phyloP scores from a whole-genome alignment of 2,888 invertebrate species.

The Drosophila infuscata region DNA sequence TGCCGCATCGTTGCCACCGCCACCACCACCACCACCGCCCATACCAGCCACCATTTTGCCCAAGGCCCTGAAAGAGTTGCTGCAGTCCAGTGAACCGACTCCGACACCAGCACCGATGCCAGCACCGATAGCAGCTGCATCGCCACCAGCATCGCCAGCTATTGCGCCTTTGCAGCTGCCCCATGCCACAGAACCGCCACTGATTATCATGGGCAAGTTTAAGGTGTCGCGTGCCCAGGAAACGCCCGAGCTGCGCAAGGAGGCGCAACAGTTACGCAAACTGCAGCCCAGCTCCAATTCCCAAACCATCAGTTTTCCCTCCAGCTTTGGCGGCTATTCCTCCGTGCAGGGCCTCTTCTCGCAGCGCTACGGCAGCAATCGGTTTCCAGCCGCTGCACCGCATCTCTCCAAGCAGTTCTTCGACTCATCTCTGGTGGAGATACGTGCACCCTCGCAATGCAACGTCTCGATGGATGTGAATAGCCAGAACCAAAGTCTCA shows the following conservation, averaged over 20 bases:
- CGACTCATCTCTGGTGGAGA: constrained; percentile 92
- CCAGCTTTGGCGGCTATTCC: constrained; percentile 87
- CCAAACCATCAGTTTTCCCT: constrained; percentile 90
- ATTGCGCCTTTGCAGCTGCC: constrained; percentile 29
- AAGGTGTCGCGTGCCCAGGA: constrained; percentile 86
- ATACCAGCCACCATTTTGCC: constrained; percentile 84
- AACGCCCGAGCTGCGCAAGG: constrained; percentile 77
- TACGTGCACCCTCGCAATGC: constrained; percentile 87
- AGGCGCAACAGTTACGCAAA: constrained; percentile 80
- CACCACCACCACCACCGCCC: constrained; percentile 78
- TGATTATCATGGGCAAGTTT: constrained; percentile 86
- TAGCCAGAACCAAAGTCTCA: constrained; percentile 63
- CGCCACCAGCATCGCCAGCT: constrained; percentile 9
- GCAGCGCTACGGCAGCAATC: constrained; percentile 82
- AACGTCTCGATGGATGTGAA: constrained; percentile 76
- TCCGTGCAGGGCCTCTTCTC: constrained; percentile 88
- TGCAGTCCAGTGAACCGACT: constrained; percentile 65
- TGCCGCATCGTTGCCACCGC: constrained; percentile 67
- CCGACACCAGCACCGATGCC: constrained; percentile 10
- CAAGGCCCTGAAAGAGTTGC: constrained; percentile 79
- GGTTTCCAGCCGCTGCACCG: constrained; percentile 82
- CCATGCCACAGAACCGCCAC: constrained; percentile 56
- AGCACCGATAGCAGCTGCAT: neutral
- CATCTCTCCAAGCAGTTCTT: constrained; percentile 93
- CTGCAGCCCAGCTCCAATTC: constrained; percentile 84